These are phyloP conservation scores for Clavelina lepadiformis DNA, from an alignment of 23 tunicate genomes.

Conservation along the genomic window DNA sequence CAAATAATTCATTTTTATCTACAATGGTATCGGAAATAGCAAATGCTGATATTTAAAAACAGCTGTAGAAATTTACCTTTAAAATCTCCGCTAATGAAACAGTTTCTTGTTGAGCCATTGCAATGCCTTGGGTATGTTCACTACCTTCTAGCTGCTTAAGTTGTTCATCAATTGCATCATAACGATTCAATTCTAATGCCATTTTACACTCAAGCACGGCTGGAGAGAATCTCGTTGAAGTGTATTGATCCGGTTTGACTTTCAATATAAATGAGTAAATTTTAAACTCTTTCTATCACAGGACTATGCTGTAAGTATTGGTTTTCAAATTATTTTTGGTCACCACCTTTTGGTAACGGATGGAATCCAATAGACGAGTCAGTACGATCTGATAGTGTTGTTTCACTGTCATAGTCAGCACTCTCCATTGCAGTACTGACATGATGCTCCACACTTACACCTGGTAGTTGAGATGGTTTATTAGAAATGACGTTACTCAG, in stretches of 20 bases:
- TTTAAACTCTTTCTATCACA: no score
- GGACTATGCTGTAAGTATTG: no score
- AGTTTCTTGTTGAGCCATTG: conserved; percentile 84
- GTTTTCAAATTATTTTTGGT: no score
- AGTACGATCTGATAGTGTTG: no score
- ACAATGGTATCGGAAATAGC: not conserved
- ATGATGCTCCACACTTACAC: no score
- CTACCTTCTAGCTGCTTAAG: conserved; percentile 46
- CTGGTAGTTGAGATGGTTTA: no score
- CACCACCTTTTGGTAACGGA: no score
- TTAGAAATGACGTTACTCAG: no score
- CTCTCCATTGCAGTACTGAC: no score
- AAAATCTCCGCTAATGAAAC: conserved; percentile 69
- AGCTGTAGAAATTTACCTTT: conserved; percentile 25
- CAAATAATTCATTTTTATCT: not conserved
- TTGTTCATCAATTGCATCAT: conserved; percentile 67
- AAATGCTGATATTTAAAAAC: not conserved
- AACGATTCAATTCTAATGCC: conserved; percentile 54
- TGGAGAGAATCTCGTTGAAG: conserved; percentile 45
- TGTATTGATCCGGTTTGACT: not conserved
- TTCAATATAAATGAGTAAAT: not conserved
- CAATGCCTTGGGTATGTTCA: conserved; percentile 45
- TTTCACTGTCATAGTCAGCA: no score
- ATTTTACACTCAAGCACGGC: conserved; percentile 63
- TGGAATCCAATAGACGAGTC: no score